A percentile compares a stretch with the other conserved stretches of the same genome.
Evolutionary conservation across 2,113 vertebrate species (phyloP).

Genomic region (Haemorhous mexicanus): DNA sequence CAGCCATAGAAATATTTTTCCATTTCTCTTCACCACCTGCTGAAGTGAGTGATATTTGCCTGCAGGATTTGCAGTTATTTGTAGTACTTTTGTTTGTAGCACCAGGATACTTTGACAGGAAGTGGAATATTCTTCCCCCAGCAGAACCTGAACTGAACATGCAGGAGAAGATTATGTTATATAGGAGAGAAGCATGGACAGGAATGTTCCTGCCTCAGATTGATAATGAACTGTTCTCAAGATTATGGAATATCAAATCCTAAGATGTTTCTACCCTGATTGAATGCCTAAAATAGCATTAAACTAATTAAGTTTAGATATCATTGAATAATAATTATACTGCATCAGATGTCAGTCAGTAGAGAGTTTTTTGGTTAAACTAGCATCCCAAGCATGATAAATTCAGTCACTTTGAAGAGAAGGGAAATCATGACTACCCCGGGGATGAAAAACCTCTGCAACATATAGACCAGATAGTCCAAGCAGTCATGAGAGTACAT

Average conservation of each 20-base stretch:
- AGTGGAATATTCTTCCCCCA: background rate
- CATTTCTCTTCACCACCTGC: slow-evolving; percentile 27
- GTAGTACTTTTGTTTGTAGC: background rate
- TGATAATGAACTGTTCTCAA: background rate
- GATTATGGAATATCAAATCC: background rate
- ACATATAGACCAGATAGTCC: background rate
- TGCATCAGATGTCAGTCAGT: background rate
- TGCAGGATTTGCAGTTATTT: slow-evolving; percentile 24
- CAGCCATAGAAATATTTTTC: slow-evolving; percentile 34
- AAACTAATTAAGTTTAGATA: background rate
- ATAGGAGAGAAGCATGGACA: background rate
- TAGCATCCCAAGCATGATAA: background rate
- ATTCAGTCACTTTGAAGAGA: background rate
- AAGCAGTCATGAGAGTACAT: background rate
- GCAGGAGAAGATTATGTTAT: background rate
- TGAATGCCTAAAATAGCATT: slow-evolving; percentile 3
- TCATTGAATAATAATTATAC: background rate
- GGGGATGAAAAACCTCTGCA: background rate
- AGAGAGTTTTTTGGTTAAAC: background rate
- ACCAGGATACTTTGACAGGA: background rate
- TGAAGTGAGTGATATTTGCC: slow-evolving; percentile 49
- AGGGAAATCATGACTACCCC: background rate
- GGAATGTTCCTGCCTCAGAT: background rate
- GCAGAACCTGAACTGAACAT: background rate
- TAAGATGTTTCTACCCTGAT: background rate